Base-by-base conservation (phyloP, 2,113 vertebrate species). In the Gasterosteus nipponicus region DNA sequence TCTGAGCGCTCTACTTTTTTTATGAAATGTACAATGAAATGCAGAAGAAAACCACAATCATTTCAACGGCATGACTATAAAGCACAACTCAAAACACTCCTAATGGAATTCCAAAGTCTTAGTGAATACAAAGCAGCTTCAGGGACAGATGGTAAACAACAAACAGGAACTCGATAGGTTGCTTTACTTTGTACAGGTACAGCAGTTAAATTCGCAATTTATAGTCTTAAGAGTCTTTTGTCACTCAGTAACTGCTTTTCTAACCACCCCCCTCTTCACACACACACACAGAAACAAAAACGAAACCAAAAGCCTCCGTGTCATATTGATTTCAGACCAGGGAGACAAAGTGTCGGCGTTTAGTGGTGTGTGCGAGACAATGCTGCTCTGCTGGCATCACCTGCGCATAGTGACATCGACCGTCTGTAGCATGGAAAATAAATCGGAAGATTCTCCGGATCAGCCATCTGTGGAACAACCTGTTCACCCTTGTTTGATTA, bases 381-480 rank as follows among this genome's bases (percentile, higher is more conserved):
- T 54, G 81, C 70, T 10, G 38, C 46, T 38, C 3, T 2, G 60
- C 73, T 73, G 80, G 81, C 77, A 85, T 87, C 86, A 87, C 87
- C 90, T 81, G 85, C 9, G 47, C 53, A 22, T 12, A 2, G 72
- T 82, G 87, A 87, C 84, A 86, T 73, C 29, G 35, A 86, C 82
- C 83, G 86, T 88, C 85, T 92, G 82, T 51, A 72, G 80, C 57
- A 64, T 70, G 66, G 76, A 89, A 42, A 91, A 89, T 87, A 83
- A 87, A 92, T 85, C 51, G 26, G 61, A 87, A 85, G 81, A 83
- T 86, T 90, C 69, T 85, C 57, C 16, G 38, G 80, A 79, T 88
- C 87, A 85, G 74, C 91, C 90, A 91, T 91, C 87, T 91, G 92
- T 86, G 87, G 81, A 89, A 75, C 81, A 90, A 92, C 89, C 86